These are phyloP conservation scores for Drosophila eugracilis DNA, from an alignment of 1,140 invertebrate species.

Conservation along the genomic window DNA sequence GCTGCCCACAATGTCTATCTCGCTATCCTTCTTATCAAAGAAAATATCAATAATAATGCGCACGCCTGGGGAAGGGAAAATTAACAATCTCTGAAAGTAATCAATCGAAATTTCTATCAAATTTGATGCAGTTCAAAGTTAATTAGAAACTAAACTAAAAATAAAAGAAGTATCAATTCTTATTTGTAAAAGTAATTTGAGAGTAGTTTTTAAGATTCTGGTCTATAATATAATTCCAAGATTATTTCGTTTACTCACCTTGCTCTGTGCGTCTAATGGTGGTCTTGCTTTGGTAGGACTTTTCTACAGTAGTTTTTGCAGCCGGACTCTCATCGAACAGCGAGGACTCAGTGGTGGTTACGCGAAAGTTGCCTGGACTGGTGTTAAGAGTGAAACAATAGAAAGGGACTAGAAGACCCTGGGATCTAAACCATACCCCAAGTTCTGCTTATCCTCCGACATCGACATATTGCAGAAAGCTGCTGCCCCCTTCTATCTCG, in stretches of 20 bases:
- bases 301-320: conserved; percentile 31
- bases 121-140: no score
- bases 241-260: conserved; percentile 23
- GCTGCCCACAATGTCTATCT: conserved; percentile 65
- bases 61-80: conserved; percentile 45
- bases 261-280: conserved; percentile 66
- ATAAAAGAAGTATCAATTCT: no score
- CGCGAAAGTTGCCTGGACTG: conserved; percentile 29
- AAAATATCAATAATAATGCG: conserved; percentile 79
- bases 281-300: conserved; percentile 65
- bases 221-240: no score
- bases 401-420: no score
- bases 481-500: conserved; percentile 13
- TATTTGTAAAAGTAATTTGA: no score
- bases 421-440: neutral
- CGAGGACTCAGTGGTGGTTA: conserved; percentile 29
- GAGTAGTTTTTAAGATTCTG: no score
- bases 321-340: conserved; percentile 9
- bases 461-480: conserved; percentile 17
- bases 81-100: no score
- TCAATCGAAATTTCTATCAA: no score
- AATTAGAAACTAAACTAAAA: no score
- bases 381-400: neutral
- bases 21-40: conserved; percentile 61
- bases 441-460: conserved; percentile 7